Evolutionary conservation across 2,797 vertebrate species (phyloP), one percentile per base, ranked within the genome.

Genomic region (Cynopterus sphinx): DNA sequence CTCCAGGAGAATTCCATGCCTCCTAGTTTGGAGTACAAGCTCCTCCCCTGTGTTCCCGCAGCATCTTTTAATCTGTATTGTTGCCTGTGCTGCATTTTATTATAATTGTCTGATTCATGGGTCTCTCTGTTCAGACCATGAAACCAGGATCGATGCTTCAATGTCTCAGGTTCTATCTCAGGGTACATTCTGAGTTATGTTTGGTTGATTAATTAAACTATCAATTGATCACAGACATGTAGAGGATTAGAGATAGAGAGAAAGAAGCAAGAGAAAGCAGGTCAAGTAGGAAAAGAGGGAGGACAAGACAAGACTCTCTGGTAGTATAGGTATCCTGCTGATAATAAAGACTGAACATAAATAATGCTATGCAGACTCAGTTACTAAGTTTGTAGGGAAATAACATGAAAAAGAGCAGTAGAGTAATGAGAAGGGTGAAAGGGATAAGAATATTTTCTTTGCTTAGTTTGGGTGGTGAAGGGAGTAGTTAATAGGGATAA

Each of bases 401-500:
- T 57, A 61, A 55, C 84, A 71, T 53, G 39, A 2, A 46, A 33
- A 87, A 81, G 71, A 31, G n/a, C 49, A 73, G 28, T 9, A 63
- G 57, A 68, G 28, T 43, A 53, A 49, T 82, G 78, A 84, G 49
- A 86, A 94, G 15, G 24, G 16, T 85, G 26, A 87, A 84, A 55
- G 63, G 61, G 43, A 94, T 55, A 67, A 61, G 86, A 95, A 68
- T 78, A 53, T 91, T 93, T 92, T 61, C 51, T 65, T 82, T 3
- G 0, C 82, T 78, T 68, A 90, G 70, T 71, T 83, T 79, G 22
- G 13, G 39, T 77, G 11, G 90, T 84, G 43, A 96, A 96, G 86
- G 78, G 41, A 97, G 65, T 46, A 97, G 96, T 86, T 96, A 96
- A 97, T 92, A 92, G 93, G 97, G 95, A 98, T 97, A 97, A 97